These are phyloP conservation scores for Virgularia gustaviana DNA, from an alignment of 92 coral and sea anemone genomes.

Conservation along the genomic window DNA sequence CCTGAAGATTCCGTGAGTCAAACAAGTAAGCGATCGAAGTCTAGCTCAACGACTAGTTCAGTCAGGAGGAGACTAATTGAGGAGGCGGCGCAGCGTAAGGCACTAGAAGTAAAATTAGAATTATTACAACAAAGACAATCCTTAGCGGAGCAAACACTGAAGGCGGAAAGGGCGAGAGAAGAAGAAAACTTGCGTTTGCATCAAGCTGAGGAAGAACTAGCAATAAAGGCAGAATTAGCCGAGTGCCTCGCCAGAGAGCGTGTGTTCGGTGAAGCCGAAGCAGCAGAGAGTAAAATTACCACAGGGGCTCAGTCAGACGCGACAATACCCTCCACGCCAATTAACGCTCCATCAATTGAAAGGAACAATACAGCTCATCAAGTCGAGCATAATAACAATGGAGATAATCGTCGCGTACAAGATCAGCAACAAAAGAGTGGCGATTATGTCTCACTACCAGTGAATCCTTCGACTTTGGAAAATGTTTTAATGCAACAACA, in stretches of 20 bases:
- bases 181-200: slow-evolving; percentile 14
- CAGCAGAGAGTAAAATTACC: neutral
- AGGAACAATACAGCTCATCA: neutral
- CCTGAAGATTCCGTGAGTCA: slow-evolving; percentile 31
- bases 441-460: neutral
- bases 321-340: neutral
- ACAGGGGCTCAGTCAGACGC: neutral
- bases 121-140: neutral
- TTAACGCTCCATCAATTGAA: neutral
- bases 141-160: neutral
- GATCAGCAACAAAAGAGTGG: neutral
- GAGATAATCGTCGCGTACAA: neutral
- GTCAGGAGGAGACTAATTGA: slow-evolving; percentile 15
- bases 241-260: slow-evolving; percentile 27
- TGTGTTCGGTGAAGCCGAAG: slow-evolving; percentile 28
- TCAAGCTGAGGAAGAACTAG: slow-evolving; percentile 14
- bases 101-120: slow-evolving; percentile 10
- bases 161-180: neutral
- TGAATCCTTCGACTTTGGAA: neutral
- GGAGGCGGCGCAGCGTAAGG: slow-evolving; percentile 24
- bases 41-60: slow-evolving; percentile 18
- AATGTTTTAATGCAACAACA: slow-evolving; percentile 41
- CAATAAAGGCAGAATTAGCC: slow-evolving; percentile 17
- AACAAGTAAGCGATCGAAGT: neutral
- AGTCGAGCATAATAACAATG: neutral